phyloP scores from a whole-genome alignment of 1,140 invertebrate genomes.

The Callitettix versicolor region DNA sequence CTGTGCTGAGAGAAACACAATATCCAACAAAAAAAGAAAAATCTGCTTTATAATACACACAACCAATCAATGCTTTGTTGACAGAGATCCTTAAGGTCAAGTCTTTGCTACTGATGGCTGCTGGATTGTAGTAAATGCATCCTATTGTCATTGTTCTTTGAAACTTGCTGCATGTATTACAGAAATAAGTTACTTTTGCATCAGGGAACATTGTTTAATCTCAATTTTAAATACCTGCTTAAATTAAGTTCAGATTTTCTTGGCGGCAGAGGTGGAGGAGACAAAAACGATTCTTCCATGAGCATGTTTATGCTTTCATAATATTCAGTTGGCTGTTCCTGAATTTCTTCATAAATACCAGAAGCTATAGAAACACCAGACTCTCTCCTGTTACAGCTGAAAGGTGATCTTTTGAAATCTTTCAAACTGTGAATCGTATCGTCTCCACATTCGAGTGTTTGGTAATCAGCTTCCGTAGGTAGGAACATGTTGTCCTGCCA shows the following conservation, averaged over 20 bases:
- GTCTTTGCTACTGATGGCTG: too few species aligned
- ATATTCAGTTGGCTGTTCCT: slow-evolving; percentile 21
- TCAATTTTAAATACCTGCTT: neutral
- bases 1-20: too few species aligned
- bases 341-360: slow-evolving; percentile 36
- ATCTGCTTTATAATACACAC: too few species aligned
- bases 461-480: slow-evolving; percentile 2
- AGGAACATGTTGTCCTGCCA: slow-evolving; percentile 4
- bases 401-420: slow-evolving; percentile 13
- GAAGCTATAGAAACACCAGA: slow-evolving; percentile 40
- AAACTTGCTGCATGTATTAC: too few species aligned
- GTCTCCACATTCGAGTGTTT: slow-evolving; percentile 25
- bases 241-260: slow-evolving; percentile 24
- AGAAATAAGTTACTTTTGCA: too few species aligned
- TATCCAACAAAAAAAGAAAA: too few species aligned
- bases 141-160: too few species aligned
- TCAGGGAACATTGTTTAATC: neutral
- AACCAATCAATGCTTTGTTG: too few species aligned
- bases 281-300: neutral
- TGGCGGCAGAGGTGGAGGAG: slow-evolving; percentile 36
- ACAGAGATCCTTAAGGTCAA: too few species aligned
- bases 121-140: too few species aligned
- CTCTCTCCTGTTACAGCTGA: slow-evolving; percentile 30
- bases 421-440: neutral
- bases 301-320: slow-evolving; percentile 11